Base-by-base conservation (phyloP, 2,888 invertebrate genomes). In the Platypus cylindrus region DNA sequence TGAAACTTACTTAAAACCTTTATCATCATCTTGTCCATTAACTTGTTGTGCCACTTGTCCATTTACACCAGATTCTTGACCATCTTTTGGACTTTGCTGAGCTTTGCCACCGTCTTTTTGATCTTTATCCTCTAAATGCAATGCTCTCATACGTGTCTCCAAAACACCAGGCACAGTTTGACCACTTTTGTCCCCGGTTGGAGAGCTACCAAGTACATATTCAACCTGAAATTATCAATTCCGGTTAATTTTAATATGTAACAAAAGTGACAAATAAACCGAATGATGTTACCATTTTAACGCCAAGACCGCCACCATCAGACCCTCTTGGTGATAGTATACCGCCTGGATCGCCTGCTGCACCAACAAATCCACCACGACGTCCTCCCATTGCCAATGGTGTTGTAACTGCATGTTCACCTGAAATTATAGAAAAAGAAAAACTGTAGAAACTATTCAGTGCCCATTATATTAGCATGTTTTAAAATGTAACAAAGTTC, bases 161-260 rank as follows among this genome's bases (percentile, higher is more conserved):
- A 79, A 55, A 5, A 63, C 63, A 18, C 63, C 63, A 11, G 41
- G 42, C 3, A 35, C 44, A 8, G 38, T 26, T 23, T 40, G 38
- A n/a, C 42, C 40, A n/a, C 35, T 37, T 32, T 49, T 80, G 59
- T 80, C 78, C 50, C 73, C 71, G 48, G 89, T 90, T 14, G 90
- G 89, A 44, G 87, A 89, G 45, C 84, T 86, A 46, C 93, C 87
- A 52, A 97, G 72, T 39, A 97, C 94, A 63, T 94, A 95, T 66
- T 97, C 95, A 34, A 41, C 41, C 41, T 41, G 12, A 26, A 20
- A 7, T 20, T 20, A 9, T 7, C 20, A 9, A 9, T 20, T n/a
- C n/a, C n/a, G n/a, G n/a, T n/a, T n/a, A n/a, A n/a, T n/a, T n/a
- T n/a, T n/a, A n/a, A n/a, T n/a, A n/a, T n/a, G n/a, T n/a, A n/a